A percentile compares a stretch with the other conserved stretches of the same genome.
Conservation (phyloP, 1,140 invertebrate genomes). For the Leptinotarsa defecta region DNA sequence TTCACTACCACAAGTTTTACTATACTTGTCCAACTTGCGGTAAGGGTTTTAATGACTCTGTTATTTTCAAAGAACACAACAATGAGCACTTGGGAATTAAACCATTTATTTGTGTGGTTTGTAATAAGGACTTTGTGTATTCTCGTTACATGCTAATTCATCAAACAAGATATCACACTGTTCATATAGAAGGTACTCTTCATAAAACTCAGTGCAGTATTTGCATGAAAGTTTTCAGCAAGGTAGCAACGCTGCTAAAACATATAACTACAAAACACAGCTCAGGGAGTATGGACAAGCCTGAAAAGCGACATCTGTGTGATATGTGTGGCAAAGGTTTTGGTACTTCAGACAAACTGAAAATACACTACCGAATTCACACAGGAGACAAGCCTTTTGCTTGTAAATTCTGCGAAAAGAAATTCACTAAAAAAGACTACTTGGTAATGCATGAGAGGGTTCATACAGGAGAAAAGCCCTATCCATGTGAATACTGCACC, state of each 20-base stretch:
- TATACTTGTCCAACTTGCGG: conserved; percentile 60
- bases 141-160: conserved; percentile 55
- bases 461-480: conserved; percentile 63
- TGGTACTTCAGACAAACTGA: conserved; percentile 63
- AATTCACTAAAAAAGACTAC: conserved; percentile 61
- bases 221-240: conserved; percentile 58
- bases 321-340: conserved; percentile 59
- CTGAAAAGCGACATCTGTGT: conserved; percentile 46
- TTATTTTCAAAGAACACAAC: conserved; percentile 60
- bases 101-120: conserved; percentile 67
- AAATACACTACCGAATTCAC: conserved; percentile 67
- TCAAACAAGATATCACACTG: conserved; percentile 58
- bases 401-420: conserved; percentile 61
- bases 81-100: conserved; percentile 72
- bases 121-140: conserved; percentile 60
- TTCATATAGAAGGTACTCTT: conserved; percentile 45
- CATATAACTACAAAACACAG: conserved; percentile 61
- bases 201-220: conserved; percentile 48
- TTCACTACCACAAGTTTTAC: conserved; percentile 54
- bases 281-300: conserved; percentile 42
- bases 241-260: conserved; percentile 57
- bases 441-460: conserved; percentile 63
- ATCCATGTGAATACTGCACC: conserved; percentile 60
- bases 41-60: conserved; percentile 57
- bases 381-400: conserved; percentile 59